A percentile compares a stretch with the other conserved stretches of the same genome.
These are phyloP conservation scores for Dicerorhinus sumatrensis DNA, from an alignment of 2,113 vertebrate genomes.

Conservation along the genomic window DNA sequence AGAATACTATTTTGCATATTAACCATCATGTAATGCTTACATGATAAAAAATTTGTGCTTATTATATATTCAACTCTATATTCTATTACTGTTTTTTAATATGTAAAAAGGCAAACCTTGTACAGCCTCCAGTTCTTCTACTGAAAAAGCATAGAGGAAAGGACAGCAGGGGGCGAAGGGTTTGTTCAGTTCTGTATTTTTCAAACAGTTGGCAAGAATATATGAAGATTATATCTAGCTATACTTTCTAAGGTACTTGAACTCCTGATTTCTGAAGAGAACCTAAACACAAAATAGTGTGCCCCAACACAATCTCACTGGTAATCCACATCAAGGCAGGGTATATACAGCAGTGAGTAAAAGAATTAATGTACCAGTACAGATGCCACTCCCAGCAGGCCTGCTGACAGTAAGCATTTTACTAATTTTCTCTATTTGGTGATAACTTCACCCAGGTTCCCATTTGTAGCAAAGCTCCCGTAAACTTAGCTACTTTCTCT, in stretches of 20 bases:
- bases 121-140: neutral
- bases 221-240: neutral
- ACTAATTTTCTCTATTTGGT: constrained; percentile 65
- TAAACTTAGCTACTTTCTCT: neutral
- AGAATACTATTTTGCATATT: neutral
- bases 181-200: neutral
- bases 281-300: constrained; percentile 20
- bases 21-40: neutral
- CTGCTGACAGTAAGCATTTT: constrained; percentile 56
- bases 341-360: neutral
- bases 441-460: constrained; percentile 20
- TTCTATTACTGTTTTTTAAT: neutral
- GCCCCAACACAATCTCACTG: constrained; percentile 44
- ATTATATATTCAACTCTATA: neutral
- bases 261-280: constrained; percentile 44
- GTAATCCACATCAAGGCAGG: constrained; percentile 53
- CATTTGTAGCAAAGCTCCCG: neutral
- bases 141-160: neutral
- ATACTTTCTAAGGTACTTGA: neutral
- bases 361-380: constrained; percentile 24
- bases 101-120: neutral
- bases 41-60: neutral
- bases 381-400: neutral
- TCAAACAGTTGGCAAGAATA: neutral
- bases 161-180: fast-evolving